Evolutionary conservation across 35 echinoderm and acorn worm genomes (phyloP), one percentile per base, ranked within the genome.

Genomic region (Chiridota heheva): DNA sequence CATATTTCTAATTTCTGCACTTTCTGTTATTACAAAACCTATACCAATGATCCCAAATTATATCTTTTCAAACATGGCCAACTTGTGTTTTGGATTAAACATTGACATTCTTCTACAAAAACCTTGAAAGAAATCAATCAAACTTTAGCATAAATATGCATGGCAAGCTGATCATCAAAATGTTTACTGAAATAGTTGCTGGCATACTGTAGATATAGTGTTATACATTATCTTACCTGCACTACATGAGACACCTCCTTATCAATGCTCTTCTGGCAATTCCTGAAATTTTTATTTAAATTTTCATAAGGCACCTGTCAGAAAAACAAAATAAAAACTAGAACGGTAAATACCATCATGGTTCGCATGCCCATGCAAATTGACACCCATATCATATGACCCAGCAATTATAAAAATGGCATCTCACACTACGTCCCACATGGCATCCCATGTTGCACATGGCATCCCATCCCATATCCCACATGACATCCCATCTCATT

Each of bases 261-360:
- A 73, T 97, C 94, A 29, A 97, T 97, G 13, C 68, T 78, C 64
- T 97, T 97, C 73, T 97, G 94, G 37, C 88, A 88, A 67, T 97
- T 91, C 32, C 88, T 40, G 73, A 97, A 97, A 17, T 83, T 91
- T 70, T 97, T 97, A 58, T 97, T 97, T 1, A 97, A 68, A 36
- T 80, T 97, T 73, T 97, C 94, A 83, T 97, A 97, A 2, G 94
- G 94, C 36, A 97, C 94, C 94, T 97, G 68, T 28, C 63, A 83
- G 34, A 63, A 53, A 53, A 53, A 13, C 48, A 53, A 53, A 13
- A 13, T 53, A 53, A 13, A 12, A 10, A 53, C 48, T n/a, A 12
- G 48, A 53, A 53, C 48, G n/a, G 10, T 53, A n/a, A 53, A 53
- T n/a, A 53, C 10, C 48, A 53, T 12, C 48, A 53, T n/a, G n/a